Conservation (phyloP, 2,113 vertebrate species). For the Ovibos moschatus region DNA sequence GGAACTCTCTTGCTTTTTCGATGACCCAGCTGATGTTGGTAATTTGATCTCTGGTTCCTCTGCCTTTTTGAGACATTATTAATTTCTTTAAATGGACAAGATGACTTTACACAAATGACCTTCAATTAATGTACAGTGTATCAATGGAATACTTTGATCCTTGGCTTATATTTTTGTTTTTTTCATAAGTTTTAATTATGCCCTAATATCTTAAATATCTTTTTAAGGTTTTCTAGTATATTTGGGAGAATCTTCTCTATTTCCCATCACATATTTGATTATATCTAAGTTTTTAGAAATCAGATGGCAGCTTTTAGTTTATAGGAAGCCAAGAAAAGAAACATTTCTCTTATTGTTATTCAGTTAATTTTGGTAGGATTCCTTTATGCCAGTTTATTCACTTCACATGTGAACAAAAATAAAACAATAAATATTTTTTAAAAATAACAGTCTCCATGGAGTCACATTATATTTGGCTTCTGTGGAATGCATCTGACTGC, state of each 20-base stretch:
- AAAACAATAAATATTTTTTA: conserved; percentile 65
- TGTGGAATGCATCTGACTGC: conserved; percentile 35
- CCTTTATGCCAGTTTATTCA: conserved; percentile 46
- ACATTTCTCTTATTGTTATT: conserved; percentile 50
- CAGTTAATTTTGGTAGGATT: conserved; percentile 52
- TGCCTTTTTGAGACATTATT: not conserved
- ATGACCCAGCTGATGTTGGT: too few species aligned
- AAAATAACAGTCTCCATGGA: conserved; percentile 53
- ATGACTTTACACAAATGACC: not conserved
- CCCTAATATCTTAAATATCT: not conserved
- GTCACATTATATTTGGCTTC: conserved; percentile 44
- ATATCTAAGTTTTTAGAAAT: conserved; percentile 38
- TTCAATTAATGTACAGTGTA: not conserved
- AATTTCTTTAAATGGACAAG: not conserved
- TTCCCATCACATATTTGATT: conserved; percentile 30
- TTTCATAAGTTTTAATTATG: not conserved
- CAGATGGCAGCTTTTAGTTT: conserved; percentile 28
- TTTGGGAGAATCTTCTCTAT: not conserved
- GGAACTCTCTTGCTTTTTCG: too few species aligned
- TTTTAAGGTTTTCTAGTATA: not conserved
- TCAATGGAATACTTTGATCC: not conserved
- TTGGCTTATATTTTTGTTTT: conserved; percentile 1
- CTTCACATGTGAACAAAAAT: conserved; percentile 44
- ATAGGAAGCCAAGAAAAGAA: conserved; percentile 48
- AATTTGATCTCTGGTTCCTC: too few species aligned